Evolutionary conservation across 92 coral and sea anemone genomes (phyloP).

Genomic region (Virgularia gustaviana): DNA sequence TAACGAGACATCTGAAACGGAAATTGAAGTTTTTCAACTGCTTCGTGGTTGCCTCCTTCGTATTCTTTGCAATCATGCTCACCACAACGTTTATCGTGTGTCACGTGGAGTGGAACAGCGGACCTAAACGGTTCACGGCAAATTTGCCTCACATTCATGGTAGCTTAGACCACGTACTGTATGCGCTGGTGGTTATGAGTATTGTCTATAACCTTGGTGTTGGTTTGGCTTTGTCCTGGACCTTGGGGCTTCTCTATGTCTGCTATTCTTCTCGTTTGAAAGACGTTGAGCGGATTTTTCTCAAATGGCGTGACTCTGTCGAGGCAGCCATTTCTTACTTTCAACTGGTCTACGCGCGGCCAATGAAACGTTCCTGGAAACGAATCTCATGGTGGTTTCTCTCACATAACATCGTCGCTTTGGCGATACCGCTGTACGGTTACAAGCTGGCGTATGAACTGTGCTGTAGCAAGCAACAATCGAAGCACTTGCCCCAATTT

Average conservation of each 20-base stretch:
- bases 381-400: constrained; percentile 38
- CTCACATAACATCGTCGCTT: constrained; percentile 23
- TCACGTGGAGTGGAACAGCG: neutral
- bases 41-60: neutral
- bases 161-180: neutral
- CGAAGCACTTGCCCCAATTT: constrained; percentile 25
- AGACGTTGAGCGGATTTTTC: neutral
- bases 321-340: constrained; percentile 19
- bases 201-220: constrained; percentile 14
- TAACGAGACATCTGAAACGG: neutral
- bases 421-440: constrained; percentile 44
- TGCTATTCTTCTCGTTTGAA: constrained; percentile 18
- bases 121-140: constrained; percentile 4
- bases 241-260: neutral
- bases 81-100: neutral
- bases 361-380: constrained; percentile 30
- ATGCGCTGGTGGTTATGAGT: neutral
- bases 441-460: constrained; percentile 25
- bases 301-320: neutral
- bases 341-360: constrained; percentile 19
- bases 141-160: constrained; percentile 8
- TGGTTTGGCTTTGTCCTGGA: constrained; percentile 18
- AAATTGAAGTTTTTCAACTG: neutral
- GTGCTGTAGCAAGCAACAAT: constrained; percentile 9
- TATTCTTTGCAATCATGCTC: constrained; percentile 16